These are phyloP conservation scores for Tyria jacobaeae DNA, from an alignment of 2,888 invertebrate genomes.

Conservation along the genomic window DNA sequence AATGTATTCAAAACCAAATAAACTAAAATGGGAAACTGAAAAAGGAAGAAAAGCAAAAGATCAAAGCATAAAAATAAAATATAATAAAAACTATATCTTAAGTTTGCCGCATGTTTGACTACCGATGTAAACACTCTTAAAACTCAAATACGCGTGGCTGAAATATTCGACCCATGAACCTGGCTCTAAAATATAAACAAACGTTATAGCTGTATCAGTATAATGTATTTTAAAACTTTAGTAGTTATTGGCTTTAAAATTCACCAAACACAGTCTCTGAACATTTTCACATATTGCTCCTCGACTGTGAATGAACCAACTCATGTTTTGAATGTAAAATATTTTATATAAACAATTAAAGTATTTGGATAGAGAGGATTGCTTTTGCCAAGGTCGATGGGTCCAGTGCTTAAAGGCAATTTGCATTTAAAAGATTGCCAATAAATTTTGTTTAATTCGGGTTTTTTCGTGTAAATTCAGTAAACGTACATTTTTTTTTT, in stretches of 20 bases:
- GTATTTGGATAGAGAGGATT: background rate
- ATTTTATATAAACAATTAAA: background rate
- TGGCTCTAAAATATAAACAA: no score
- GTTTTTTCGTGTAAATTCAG: slow-evolving; percentile 28
- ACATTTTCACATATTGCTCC: background rate
- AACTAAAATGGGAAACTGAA: no score
- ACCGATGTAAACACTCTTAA: no score
- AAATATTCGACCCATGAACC: no score
- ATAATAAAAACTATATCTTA: no score
- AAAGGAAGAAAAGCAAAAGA: no score
- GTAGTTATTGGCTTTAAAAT: background rate
- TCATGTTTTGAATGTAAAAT: background rate
- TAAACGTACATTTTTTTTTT: slow-evolving; percentile 16
- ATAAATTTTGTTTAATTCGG: slow-evolving; percentile 33
- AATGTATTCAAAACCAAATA: no score
- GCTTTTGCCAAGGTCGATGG: slow-evolving; percentile 15
- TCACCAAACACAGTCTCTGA: background rate
- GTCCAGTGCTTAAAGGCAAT: slow-evolving; percentile 29
- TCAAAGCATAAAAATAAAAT: no score
- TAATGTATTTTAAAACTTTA: no score
- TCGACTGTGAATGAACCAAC: background rate
- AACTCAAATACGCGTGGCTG: no score
- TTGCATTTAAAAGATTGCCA: slow-evolving; percentile 36
- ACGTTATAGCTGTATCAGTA: no score
- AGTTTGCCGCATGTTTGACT: no score